Evolutionary conservation across 2,888 invertebrate species (phyloP).

Genomic region (Mesoligia furuncula): DNA sequence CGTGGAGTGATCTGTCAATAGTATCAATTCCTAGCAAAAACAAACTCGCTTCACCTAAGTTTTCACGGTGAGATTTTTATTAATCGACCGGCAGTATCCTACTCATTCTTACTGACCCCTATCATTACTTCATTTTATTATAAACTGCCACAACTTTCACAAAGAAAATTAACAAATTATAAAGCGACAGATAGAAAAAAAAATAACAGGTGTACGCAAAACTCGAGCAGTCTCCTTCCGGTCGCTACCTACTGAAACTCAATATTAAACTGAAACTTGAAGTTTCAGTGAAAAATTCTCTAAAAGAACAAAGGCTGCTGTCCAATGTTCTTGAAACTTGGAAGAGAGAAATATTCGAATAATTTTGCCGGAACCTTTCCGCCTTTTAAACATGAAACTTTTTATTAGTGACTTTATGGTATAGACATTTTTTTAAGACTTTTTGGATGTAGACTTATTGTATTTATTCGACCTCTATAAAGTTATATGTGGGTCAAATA

Average conservation of each 20-base stretch:
- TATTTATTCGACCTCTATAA: background rate
- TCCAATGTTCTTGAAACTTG: slow-evolving; percentile 64
- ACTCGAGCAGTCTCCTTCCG: slow-evolving; percentile 58
- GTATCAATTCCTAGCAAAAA: no score
- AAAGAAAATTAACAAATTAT: slow-evolving; percentile 46
- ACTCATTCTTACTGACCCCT: background rate
- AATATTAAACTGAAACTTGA: slow-evolving; percentile 75
- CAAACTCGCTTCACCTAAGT: no score
- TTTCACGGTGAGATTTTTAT: no score
- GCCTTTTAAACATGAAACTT: slow-evolving; percentile 45
- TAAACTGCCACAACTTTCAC: slow-evolving; percentile 16
- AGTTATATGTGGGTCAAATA: background rate
- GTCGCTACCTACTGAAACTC: slow-evolving; percentile 68
- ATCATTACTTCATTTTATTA: background rate
- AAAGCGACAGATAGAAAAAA: slow-evolving; percentile 27
- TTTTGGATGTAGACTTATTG: background rate
- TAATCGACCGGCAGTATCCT: no score
- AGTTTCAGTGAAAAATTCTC: slow-evolving; percentile 76
- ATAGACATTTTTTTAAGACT: background rate
- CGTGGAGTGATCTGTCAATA: no score
- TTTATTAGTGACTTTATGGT: slow-evolving; percentile 16
- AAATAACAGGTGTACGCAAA: slow-evolving; percentile 68
- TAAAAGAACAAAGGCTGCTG: slow-evolving; percentile 80
- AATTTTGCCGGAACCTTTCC: slow-evolving; percentile 74
- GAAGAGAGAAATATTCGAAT: slow-evolving; percentile 78